These are phyloP conservation scores for Cotesia vestalis DNA, from an alignment of 1,140 invertebrate species.

Conservation along the genomic window DNA sequence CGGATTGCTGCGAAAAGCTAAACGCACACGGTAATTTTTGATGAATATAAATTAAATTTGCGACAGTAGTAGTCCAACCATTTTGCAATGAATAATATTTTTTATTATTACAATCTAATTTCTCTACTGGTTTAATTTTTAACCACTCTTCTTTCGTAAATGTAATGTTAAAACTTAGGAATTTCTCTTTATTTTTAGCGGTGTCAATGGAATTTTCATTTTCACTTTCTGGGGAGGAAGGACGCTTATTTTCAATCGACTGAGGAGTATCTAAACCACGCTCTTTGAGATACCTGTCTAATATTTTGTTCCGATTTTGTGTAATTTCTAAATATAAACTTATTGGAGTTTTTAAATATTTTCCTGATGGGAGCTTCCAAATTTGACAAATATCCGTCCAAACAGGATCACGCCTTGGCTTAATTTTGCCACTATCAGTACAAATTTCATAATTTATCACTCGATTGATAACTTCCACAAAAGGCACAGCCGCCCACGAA, in stretches of 20 bases:
- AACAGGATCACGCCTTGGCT: not conserved
- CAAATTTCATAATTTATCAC: not conserved
- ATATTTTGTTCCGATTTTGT: not conserved
- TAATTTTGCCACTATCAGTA: not conserved
- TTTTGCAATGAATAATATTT: not conserved
- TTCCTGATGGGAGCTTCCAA: not conserved
- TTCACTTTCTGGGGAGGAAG: not conserved
- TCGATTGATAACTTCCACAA: conserved; percentile 3
- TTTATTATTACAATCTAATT: not conserved
- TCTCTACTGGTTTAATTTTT: not conserved
- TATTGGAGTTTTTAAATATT: not conserved
- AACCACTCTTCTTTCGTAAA: not conserved
- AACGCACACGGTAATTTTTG: not conserved
- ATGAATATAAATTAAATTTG: not conserved
- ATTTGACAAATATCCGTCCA: not conserved
- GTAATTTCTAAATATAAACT: not conserved
- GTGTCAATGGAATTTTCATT: not conserved
- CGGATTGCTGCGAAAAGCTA: not conserved
- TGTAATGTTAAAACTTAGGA: not conserved
- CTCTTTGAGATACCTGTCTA: not conserved
- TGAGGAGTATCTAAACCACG: not conserved
- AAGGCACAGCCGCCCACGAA: not conserved
- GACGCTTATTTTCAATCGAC: not conserved
- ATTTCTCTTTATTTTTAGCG: not conserved
- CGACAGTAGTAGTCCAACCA: not conserved